These are phyloP conservation scores for Hylaeus anthracinus DNA, from an alignment of 1,140 invertebrate species.

Conservation along the genomic window DNA sequence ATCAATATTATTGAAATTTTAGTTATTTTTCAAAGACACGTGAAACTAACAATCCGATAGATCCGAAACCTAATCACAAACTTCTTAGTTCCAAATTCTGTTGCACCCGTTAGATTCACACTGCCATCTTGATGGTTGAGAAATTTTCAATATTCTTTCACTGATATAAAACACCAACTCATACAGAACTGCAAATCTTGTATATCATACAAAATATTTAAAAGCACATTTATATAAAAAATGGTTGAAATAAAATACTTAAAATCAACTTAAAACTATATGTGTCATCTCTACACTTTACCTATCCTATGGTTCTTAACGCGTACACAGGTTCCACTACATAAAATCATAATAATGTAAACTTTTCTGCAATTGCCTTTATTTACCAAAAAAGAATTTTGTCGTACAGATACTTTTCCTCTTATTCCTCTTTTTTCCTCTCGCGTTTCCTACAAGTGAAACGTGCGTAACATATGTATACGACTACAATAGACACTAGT, in stretches of 20 bases:
- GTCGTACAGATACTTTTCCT: conserved; percentile 8
- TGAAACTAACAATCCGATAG: not conserved
- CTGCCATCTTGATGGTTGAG: conserved; percentile 18
- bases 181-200: not conserved
- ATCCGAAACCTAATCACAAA: conserved; percentile 6
- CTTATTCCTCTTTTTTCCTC: not conserved
- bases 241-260: not conserved
- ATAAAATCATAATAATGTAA: too few species aligned
- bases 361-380: conserved; percentile 23
- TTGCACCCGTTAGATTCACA: conserved; percentile 24
- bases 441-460: not conserved
- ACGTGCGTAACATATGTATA: not conserved
- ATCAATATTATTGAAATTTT: conserved; percentile 5
- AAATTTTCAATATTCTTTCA: not conserved
- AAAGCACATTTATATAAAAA: not conserved
- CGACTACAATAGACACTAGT: conserved; percentile 16
- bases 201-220: not conserved
- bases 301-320: not conserved
- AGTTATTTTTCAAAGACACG: conserved; percentile 1
- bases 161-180: not conserved
- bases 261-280: not conserved
- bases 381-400: conserved; percentile 38
- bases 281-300: not conserved
- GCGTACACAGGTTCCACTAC: too few species aligned
- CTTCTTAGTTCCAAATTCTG: conserved; percentile 10